A percentile compares a stretch with the other conserved stretches of the same genome.
Conservation (phyloP, 2,888 invertebrate species). For the Meiosimyza decipiens region DNA sequence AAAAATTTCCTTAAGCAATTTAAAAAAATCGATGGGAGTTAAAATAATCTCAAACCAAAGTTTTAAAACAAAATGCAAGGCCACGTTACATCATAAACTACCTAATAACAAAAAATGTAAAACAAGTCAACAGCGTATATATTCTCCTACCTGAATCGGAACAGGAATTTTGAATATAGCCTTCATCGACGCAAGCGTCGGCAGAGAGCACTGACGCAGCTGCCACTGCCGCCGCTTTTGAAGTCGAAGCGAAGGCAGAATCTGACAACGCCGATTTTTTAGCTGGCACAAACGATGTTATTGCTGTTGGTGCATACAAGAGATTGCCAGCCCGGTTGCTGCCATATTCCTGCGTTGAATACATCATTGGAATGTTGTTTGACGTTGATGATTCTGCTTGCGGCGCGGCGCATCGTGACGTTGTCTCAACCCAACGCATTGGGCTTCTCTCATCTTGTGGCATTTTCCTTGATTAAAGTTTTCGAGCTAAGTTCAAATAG, state of each 20-base stretch:
- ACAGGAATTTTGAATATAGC: conserved; percentile 12
- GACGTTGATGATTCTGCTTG: conserved; percentile 7
- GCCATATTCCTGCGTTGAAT: conserved; percentile 12
- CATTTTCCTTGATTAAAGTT: conserved; percentile 3
- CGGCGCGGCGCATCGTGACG: conserved; percentile 7
- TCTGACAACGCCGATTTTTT: no score
- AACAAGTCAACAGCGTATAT: conserved; percentile 2
- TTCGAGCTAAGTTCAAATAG: not conserved
- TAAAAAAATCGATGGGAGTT: no score
- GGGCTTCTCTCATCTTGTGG: conserved; percentile 15
- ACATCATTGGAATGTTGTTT: conserved; percentile 28
- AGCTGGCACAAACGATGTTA: not conserved
- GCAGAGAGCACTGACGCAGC: not conserved
- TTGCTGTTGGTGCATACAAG: conserved; percentile 17
- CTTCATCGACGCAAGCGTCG: not conserved
- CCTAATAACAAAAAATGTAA: conserved; percentile 12
- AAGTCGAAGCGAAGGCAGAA: no score
- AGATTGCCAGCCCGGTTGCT: conserved; percentile 2
- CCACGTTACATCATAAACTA: not conserved
- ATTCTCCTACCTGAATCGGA: conserved; percentile 29
- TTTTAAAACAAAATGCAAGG: not conserved
- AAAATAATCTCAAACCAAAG: no score
- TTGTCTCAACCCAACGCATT: conserved; percentile 29
- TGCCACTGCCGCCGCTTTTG: not conserved
- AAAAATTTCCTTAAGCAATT: no score